Evolutionary conservation across 2,113 vertebrate species (phyloP).

Genomic region (Rhinoderma darwinii): DNA sequence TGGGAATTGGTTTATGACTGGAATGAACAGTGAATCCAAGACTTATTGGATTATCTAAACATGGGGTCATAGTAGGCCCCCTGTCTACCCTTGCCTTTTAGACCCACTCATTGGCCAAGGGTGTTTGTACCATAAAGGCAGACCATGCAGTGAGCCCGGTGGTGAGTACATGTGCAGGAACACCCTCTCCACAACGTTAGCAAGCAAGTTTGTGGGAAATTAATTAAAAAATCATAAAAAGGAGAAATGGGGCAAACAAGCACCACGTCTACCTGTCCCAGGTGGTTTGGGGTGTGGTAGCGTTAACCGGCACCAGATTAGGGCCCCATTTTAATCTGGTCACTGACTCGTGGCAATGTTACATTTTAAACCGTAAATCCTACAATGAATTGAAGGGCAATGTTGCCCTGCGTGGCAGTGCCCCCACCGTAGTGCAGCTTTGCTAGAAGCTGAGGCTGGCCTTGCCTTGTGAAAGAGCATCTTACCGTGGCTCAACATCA

Average conservation of each 20-base stretch:
- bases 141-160: background rate
- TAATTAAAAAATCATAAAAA: background rate
- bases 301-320: background rate
- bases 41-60: background rate
- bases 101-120: background rate
- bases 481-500: background rate
- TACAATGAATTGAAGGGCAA: background rate
- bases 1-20: background rate
- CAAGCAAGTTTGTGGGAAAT: background rate
- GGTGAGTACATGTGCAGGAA: background rate
- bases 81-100: background rate
- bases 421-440: background rate
- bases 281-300: background rate
- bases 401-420: background rate
- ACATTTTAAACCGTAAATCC: background rate
- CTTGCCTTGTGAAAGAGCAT: background rate
- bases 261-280: too few species aligned
- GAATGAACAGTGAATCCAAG: background rate
- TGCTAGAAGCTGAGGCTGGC: background rate
- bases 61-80: background rate
- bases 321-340: background rate
- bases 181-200: background rate
- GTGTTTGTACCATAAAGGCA: background rate
- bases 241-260: background rate
- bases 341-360: background rate